Percentiles rank a stretch among this genome's conserved stretches.
Evolutionary conservation across 2,113 vertebrate species (phyloP).

Genomic region (Ailurus styani): DNA sequence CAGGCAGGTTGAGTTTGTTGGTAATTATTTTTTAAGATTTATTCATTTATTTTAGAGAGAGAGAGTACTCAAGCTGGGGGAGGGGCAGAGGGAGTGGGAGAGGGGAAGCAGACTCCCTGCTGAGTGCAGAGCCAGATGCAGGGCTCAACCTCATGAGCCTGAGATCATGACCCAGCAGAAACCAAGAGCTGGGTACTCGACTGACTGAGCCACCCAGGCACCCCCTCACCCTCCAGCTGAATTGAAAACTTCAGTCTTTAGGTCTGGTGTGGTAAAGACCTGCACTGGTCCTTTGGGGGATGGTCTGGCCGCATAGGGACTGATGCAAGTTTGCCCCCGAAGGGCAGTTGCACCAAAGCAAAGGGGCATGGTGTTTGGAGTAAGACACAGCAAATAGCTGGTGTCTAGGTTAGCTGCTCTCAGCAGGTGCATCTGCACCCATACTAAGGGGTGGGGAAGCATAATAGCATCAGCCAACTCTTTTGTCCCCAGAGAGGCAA

Average conservation of each 20-base stretch:
- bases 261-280: not conserved
- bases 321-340: not conserved
- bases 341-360: not conserved
- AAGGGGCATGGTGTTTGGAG: not conserved
- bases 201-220: too few relatives aligned
- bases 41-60: too few relatives aligned
- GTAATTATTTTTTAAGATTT: too few relatives aligned
- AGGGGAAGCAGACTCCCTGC: too few relatives aligned
- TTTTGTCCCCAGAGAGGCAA: not conserved
- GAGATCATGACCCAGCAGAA: too few relatives aligned
- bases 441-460: not conserved
- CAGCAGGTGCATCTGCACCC: not conserved
- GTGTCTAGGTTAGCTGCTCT: not conserved
- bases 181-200: too few relatives aligned
- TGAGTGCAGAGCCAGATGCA: too few relatives aligned
- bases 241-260: not conserved
- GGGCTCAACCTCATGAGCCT: too few relatives aligned
- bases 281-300: not conserved
- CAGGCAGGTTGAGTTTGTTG: not conserved
- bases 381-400: not conserved
- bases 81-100: too few relatives aligned
- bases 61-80: too few relatives aligned
- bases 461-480: not conserved
- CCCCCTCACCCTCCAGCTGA: too few relatives aligned
- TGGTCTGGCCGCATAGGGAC: not conserved